phyloP scores from a whole-genome alignment of 92 coral and sea anemone genomes.

The Pocillopora grandis region DNA sequence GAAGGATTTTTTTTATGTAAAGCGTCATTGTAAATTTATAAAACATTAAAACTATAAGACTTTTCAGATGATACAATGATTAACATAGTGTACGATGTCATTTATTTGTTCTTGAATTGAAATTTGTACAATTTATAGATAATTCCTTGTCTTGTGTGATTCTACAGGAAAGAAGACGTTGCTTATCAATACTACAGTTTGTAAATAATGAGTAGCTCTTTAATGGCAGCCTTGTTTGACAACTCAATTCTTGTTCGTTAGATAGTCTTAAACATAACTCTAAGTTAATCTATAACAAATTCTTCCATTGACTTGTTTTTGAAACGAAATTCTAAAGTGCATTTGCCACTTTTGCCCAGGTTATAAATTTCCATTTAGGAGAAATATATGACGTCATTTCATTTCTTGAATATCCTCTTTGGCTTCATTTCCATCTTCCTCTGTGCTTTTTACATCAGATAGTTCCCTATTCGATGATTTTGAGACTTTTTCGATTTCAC shows the following conservation, averaged over 20 bases:
- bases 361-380: neutral
- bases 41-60: too few relatives aligned
- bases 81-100: neutral
- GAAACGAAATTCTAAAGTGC: neutral
- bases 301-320: neutral
- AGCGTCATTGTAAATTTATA: too few relatives aligned
- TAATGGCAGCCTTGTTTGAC: neutral
- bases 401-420: neutral
- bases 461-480: neutral
- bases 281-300: neutral
- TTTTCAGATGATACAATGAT: neutral
- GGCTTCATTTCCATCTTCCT: neutral
- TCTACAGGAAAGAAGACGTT: neutral
- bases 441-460: neutral
- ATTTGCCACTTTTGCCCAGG: neutral
- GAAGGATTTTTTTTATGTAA: too few relatives aligned
- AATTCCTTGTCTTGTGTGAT: neutral
- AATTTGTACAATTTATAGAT: conserved; percentile 1
- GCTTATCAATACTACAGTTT: neutral
- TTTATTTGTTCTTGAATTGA: conserved; percentile 4
- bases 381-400: neutral
- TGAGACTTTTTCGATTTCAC: neutral
- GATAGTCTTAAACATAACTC: neutral
- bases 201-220: neutral
- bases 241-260: neutral